phyloP scores from a whole-genome alignment of 2,888 invertebrate genomes.

The Oxystoma pomonae region DNA sequence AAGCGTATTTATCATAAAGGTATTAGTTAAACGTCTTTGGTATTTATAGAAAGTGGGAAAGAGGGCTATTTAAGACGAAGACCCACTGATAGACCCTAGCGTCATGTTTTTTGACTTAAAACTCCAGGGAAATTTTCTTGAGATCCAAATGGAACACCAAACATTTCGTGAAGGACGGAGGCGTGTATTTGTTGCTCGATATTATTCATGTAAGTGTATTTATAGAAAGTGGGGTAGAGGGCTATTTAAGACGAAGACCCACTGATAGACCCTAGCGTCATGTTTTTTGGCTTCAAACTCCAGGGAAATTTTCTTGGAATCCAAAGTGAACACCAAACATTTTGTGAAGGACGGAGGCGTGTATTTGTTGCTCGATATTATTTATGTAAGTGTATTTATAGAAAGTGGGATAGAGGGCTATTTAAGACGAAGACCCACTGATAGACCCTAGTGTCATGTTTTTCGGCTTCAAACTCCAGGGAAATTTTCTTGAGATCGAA shows the following conservation, averaged over 20 bases:
- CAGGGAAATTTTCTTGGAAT: constrained; percentile 41
- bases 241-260: no score
- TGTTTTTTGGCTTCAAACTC: constrained; percentile 45
- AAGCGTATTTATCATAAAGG: no score
- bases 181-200: constrained; percentile 42
- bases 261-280: no score
- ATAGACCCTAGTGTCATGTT: no score
- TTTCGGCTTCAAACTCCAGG: constrained; percentile 44
- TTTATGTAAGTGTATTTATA: constrained; percentile 39
- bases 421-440: no score
- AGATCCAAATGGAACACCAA: constrained; percentile 32
- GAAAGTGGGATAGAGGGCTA: no score
- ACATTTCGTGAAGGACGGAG: constrained; percentile 43
- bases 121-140: constrained; percentile 43
- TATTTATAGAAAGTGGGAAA: no score
- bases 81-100: constrained; percentile 41
- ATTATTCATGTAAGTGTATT: constrained; percentile 39
- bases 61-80: no score
- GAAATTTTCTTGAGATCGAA: constrained; percentile 38
- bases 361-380: constrained; percentile 42
- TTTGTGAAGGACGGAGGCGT: constrained; percentile 44
- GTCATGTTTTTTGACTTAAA: constrained; percentile 44
- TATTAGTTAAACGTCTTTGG: no score
- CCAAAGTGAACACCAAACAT: constrained; percentile 30
- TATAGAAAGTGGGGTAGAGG: no score